Conservation (phyloP, 30 jellyfish, hydroid and myxozoan genomes). For the Pelagia noctiluca region DNA sequence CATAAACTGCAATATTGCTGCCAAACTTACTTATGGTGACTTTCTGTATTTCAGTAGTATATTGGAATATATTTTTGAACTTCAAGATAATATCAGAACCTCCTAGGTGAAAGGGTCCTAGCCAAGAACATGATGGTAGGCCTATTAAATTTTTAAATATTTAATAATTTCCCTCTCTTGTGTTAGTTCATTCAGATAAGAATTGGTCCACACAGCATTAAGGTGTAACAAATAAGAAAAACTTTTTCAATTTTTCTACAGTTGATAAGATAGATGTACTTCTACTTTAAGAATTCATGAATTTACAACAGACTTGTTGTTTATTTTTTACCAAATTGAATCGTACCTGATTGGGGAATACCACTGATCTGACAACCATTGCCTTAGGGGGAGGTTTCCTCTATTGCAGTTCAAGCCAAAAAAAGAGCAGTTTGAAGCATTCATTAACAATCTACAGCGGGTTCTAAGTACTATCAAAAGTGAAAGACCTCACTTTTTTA, state of each 20-base stretch:
- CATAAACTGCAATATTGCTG: conserved; percentile 3
- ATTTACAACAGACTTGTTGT: conserved; percentile 2
- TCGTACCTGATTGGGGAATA: conserved; percentile 6
- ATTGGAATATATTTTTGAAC: neutral
- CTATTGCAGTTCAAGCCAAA: conserved; percentile 28
- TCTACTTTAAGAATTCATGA: neutral
- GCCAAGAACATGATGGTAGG: conserved; percentile 5
- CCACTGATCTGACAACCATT: conserved; percentile 4
- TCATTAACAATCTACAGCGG: conserved; percentile 11
- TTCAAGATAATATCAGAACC: neutral
- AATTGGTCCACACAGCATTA: neutral
- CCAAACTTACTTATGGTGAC: neutral
- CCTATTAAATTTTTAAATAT: neutral
- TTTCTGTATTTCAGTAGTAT: neutral
- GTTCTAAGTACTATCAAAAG: neutral
- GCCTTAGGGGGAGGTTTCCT: neutral
- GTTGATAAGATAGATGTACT: neutral
- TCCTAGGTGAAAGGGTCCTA: conserved; percentile 8
- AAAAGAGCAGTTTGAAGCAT: conserved; percentile 15
- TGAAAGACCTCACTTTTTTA: neutral
- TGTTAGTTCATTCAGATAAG: neutral
- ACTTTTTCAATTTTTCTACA: neutral
- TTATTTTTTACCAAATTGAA: neutral
- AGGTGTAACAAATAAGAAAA: neutral
- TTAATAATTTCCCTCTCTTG: neutral